Base-by-base conservation (phyloP, 2,888 invertebrate genomes). In the Hydroisotoma schaefferi region DNA sequence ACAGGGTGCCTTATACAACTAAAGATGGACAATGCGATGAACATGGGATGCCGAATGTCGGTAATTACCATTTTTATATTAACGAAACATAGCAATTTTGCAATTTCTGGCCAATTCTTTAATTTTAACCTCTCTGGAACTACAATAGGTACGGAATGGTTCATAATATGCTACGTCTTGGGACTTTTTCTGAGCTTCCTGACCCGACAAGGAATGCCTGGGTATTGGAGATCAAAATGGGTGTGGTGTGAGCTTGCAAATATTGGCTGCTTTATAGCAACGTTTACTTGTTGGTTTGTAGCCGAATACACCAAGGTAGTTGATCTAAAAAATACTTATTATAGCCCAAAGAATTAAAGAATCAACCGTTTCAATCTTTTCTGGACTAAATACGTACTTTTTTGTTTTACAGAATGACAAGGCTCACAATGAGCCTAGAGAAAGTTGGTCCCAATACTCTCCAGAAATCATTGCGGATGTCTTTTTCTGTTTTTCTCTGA, bases 381-480 rank as follows among this genome's bases (percentile, higher is more conserved):
- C 15, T 18, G 40, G 33, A 33, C 33, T 33, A 8, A 8, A 33
- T 10, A 33, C 15, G 33, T 33, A 10, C 33, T 33, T 10, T 33
- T 33, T 33, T 33, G 33, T 33, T 33, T 18, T 40, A 18, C n/a
- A 8, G 40, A 5, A 40, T 40, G 5, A 15, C 20, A 15, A 40
- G 5, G 5, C n/a, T 40, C 5, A 40, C 8, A 46, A 72, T 78
- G 86, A 57, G 84, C 84, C 76, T 84, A 82, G 74, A 22, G 22
- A 46, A 46, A 15, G 5, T 29, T 87, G 86, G 86, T 78, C 81
- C 70, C 81, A 81, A 73, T 77, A 83, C 64, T 85, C 86, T 75
- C 84, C 85, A 0, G 80, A 83, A 15, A 75, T 86, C 55, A 76
- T 86, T 20, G 83, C 83, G 5, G 86, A 87, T 77, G 84, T 84